These are phyloP conservation scores for Holothuria scabra DNA, from an alignment of 53 echinoderm and acorn worm species.

Conservation along the genomic window DNA sequence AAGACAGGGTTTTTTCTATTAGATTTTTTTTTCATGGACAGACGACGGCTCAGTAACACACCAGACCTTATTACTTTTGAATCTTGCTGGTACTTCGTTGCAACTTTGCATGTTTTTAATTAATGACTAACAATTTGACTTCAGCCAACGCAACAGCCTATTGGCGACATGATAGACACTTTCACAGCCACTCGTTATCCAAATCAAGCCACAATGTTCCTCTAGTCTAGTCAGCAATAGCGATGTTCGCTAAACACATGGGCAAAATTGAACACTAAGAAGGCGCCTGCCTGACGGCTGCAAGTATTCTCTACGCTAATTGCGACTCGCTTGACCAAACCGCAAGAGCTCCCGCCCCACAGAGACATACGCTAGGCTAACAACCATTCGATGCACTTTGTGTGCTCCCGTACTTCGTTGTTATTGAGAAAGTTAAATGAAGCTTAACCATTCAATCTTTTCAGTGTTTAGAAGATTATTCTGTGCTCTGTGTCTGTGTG, in stretches of 20 bases:
- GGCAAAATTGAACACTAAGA: constrained; percentile 34
- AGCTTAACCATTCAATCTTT: constrained; percentile 25
- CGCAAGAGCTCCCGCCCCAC: constrained; percentile 39
- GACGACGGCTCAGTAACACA: background rate
- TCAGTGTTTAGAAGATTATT: constrained; percentile 26
- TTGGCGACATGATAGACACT: constrained; percentile 23
- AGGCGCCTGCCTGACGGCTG: constrained; percentile 35
- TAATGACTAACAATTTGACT: constrained; percentile 41
- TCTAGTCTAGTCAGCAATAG: background rate
- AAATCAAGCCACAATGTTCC: constrained; percentile 28
- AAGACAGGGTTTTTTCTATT: background rate
- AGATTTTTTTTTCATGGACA: background rate
- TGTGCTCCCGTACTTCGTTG: constrained; percentile 29
- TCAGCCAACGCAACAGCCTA: constrained; percentile 4
- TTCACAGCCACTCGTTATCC: constrained; percentile 15
- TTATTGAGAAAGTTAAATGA: constrained; percentile 44
- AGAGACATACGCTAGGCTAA: constrained; percentile 51
- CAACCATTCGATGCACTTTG: constrained; percentile 25
- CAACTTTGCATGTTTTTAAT: constrained; percentile 22
- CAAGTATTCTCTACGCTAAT: constrained; percentile 26
- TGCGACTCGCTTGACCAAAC: constrained; percentile 50
- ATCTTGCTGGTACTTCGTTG: background rate
- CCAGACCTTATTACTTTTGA: background rate
- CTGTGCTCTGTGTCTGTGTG: constrained; percentile 19
- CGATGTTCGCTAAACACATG: constrained; percentile 44